Evolutionary conservation across 2,797 vertebrate species (phyloP).

Genomic region (Chelon auratus): DNA sequence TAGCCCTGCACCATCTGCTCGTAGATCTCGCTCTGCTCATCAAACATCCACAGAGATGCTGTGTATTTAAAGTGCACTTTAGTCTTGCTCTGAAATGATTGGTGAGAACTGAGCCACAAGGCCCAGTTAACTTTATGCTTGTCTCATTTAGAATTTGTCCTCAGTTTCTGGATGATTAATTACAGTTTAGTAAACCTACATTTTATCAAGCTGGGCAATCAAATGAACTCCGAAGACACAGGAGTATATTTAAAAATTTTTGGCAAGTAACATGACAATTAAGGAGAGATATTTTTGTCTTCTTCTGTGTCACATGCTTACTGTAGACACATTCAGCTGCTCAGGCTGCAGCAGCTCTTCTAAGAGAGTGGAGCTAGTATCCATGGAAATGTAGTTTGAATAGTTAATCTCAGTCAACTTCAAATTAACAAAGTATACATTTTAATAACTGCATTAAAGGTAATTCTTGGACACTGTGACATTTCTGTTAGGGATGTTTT

Average conservation of each 20-base stretch:
- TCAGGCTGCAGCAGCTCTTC: constrained; percentile 65
- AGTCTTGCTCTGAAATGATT: constrained; percentile 29
- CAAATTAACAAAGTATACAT: constrained; percentile 31
- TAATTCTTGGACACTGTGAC: too few species aligned
- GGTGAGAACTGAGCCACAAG: constrained; percentile 26
- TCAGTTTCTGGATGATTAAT: constrained; percentile 59
- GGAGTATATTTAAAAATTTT: constrained; percentile 63
- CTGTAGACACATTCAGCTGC: constrained; percentile 62
- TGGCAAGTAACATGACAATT: constrained; percentile 64
- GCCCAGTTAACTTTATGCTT: constrained; percentile 23
- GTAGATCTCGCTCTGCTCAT: constrained; percentile 21
- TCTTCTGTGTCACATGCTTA: constrained; percentile 51
- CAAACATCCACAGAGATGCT: constrained; percentile 20
- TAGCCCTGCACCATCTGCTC: constrained; percentile 11
- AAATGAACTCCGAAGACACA: constrained; percentile 29
- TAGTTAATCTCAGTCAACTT: constrained; percentile 51
- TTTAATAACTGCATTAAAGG: constrained; percentile 7
- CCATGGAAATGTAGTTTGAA: constrained; percentile 74
- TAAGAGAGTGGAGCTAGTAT: constrained; percentile 66
- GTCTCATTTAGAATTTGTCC: constrained; percentile 16
- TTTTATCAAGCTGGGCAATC: constrained; percentile 34
- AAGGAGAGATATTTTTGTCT: constrained; percentile 63
- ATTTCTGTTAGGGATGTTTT: too few species aligned
- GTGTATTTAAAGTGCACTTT: constrained; percentile 34
- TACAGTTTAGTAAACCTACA: constrained; percentile 42